Base-by-base conservation (phyloP, 2,797 vertebrate species). In the Etheostoma nigrum region DNA sequence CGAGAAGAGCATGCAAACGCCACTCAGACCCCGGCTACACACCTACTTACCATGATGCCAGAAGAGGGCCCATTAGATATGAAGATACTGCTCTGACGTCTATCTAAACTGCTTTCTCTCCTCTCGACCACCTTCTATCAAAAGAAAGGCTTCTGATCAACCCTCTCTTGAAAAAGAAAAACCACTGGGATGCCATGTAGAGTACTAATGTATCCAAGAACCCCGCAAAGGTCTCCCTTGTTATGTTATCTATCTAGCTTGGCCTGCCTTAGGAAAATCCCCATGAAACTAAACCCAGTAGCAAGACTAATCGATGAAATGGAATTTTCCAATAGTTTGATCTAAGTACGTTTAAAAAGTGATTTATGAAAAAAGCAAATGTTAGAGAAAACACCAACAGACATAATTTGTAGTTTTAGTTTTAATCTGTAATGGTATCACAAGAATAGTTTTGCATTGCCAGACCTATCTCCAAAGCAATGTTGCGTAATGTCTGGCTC, bases 361-460 rank as follows among this genome's bases (percentile, higher is more conserved):
- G 10, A 40, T 40, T 40, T 12, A 40, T 40, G 36, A 40, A 10
- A 51, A 18, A 55, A 3, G 6, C 0, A 54, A 16, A 48, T 55
- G 2, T 14, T 27, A 1, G 8, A 57, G 18, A 61, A 51, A 62
- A 14, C 7, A 75, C 27, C 16, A 57, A 53, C 19, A 76, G 52
- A 54, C 21, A 54, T 4, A 0, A 12, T 52, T 67, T 72, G 54
- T 54, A 12, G 1, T 71, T 78, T 84, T 67, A 84, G 78, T 84
- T 60, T 49, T 1, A 79, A 76, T 51, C 4, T 55, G 55, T 25
- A 6, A n/a, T 62, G 25, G 63, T 74, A 63, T 72, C 36, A 87
- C 70, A 79, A 64, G 2, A 2, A 64, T 10, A 40, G 36, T 40
- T 10, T 40, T 2, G 10, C 36, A 40, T 40, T 40, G 36, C 36